Percentiles rank a stretch among this genome's conserved stretches.
Conservation (phyloP, 2,888 invertebrate genomes). For the Anagyrus pseudococci region DNA sequence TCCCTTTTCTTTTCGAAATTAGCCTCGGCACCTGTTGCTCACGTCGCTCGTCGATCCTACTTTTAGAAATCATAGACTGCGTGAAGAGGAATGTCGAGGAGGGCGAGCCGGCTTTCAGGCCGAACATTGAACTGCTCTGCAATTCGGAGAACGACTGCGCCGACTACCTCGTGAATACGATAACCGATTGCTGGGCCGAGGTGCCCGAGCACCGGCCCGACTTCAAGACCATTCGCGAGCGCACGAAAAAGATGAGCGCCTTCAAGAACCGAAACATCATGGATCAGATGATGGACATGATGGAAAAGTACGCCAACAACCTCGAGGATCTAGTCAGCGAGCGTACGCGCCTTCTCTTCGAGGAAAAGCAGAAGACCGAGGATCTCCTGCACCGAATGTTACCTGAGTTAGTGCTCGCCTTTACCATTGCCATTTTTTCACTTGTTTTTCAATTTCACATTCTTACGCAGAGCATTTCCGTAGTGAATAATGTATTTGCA, state of each 20-base stretch:
- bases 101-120: constrained; percentile 79
- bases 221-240: constrained; percentile 77
- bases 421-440: neutral
- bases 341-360: constrained; percentile 85
- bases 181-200: constrained; percentile 91
- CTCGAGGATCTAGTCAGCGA: constrained; percentile 93
- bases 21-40: neutral
- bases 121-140: constrained; percentile 75
- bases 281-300: constrained; percentile 98
- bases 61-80: constrained; percentile 82
- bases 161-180: constrained; percentile 81
- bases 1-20: neutral
- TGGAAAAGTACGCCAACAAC: constrained; percentile 95
- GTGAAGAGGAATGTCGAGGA: constrained; percentile 75
- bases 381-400: constrained; percentile 92
- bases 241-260: constrained; percentile 88
- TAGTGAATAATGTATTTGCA: no score
- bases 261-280: constrained; percentile 90
- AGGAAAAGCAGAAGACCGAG: constrained; percentile 93
- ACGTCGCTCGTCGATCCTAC: neutral
- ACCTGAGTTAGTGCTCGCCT: constrained; percentile 73
- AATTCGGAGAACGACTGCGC: constrained; percentile 77
- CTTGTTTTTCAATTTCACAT: neutral
- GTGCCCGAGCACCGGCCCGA: constrained; percentile 84
- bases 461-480: no score